These are phyloP conservation scores for Poecilia latipinna DNA, from an alignment of 2,113 vertebrate species.

Conservation along the genomic window DNA sequence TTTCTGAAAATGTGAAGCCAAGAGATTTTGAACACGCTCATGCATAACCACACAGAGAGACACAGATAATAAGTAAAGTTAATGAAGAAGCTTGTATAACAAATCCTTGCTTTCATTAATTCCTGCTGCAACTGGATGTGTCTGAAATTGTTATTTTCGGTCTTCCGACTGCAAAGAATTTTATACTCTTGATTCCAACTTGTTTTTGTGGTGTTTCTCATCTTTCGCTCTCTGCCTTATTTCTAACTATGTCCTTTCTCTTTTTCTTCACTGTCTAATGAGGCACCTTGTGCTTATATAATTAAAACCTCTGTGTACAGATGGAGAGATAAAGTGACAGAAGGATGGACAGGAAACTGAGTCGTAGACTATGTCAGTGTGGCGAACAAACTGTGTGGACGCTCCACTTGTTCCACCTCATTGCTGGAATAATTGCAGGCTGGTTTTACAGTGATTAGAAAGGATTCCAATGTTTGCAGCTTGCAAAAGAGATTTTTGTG, in stretches of 20 bases:
- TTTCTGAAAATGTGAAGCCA: conserved; percentile 25
- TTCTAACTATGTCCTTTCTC: conserved; percentile 32
- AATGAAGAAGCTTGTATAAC: conserved; percentile 46
- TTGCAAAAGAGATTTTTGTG: conserved; percentile 23
- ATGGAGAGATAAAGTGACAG: conserved; percentile 44
- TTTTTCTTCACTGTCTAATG: conserved; percentile 44
- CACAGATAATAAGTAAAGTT: conserved; percentile 36
- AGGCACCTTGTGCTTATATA: conserved; percentile 58
- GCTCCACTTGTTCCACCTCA: conserved; percentile 49
- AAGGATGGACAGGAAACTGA: conserved; percentile 53
- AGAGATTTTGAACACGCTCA: conserved; percentile 27
- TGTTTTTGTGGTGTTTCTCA: conserved; percentile 20
- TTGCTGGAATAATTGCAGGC: conserved; percentile 49
- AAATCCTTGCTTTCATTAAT: conserved; percentile 54
- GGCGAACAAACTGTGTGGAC: conserved; percentile 37
- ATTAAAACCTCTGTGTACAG: conserved; percentile 67
- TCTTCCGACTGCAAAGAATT: conserved; percentile 55
- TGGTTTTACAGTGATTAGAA: conserved; percentile 54
- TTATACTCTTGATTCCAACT: conserved; percentile 36
- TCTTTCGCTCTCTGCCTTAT: conserved; percentile 26
- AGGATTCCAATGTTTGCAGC: conserved; percentile 17
- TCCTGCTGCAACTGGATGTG: conserved; percentile 37
- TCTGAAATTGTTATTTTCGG: conserved; percentile 55
- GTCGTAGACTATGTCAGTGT: conserved; percentile 49
- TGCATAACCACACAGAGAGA: conserved; percentile 17